Conservation (phyloP, 2,113 vertebrate species). For the Ammodytes dubius region DNA sequence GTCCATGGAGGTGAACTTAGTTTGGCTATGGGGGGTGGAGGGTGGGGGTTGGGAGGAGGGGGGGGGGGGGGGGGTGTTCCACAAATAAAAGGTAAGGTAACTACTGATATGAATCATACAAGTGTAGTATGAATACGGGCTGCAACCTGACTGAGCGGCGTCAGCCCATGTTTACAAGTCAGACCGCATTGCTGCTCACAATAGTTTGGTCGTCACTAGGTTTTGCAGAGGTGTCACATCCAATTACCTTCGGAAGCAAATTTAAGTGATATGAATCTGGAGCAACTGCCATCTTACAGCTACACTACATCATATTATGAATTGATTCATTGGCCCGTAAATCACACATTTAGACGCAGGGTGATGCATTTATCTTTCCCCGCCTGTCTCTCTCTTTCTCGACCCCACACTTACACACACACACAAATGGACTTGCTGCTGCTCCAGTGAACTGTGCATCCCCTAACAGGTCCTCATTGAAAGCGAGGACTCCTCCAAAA, state of each 20-base stretch:
- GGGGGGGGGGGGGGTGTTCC: background rate
- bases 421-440: constrained; percentile 26
- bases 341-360: constrained; percentile 65
- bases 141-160: constrained; percentile 18
- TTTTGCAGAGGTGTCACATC: constrained; percentile 63
- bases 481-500: constrained; percentile 49
- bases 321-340: constrained; percentile 70
- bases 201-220: constrained; percentile 49
- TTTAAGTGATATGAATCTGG: constrained; percentile 62
- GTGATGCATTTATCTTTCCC: constrained; percentile 44
- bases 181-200: constrained; percentile 69
- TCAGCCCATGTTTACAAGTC: constrained; percentile 54
- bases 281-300: constrained; percentile 69
- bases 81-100: background rate
- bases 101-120: constrained; percentile 8
- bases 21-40: background rate
- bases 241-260: constrained; percentile 54
- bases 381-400: background rate
- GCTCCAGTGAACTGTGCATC: constrained; percentile 53
- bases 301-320: constrained; percentile 48
- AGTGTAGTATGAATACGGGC: constrained; percentile 14
- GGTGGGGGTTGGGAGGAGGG: background rate
- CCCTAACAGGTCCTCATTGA: constrained; percentile 43
- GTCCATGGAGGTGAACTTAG: background rate
- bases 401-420: constrained; percentile 2